A percentile compares a stretch with the other conserved stretches of the same genome.
These are phyloP conservation scores for Anagyrus pseudococci DNA, from an alignment of 2,888 invertebrate species.

Conservation along the genomic window DNA sequence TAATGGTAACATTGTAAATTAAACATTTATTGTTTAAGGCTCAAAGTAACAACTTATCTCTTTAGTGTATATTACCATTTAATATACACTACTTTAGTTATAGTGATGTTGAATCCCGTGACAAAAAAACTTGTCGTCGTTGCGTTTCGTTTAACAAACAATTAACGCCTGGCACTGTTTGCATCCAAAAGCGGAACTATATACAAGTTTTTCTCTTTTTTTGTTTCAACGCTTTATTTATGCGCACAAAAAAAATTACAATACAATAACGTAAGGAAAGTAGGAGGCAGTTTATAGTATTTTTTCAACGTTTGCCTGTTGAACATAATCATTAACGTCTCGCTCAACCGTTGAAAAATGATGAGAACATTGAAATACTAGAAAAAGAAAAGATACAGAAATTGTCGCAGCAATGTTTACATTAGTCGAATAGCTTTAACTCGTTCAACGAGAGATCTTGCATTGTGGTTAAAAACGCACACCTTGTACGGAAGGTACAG, in stretches of 20 bases:
- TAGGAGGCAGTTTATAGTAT: constrained; percentile 15
- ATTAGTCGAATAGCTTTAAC: too few species aligned
- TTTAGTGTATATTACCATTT: neutral
- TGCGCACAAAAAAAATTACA: constrained; percentile 13
- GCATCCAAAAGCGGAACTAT: constrained; percentile 46
- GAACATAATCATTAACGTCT: neutral
- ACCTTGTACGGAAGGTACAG: too few species aligned
- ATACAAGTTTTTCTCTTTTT: constrained; percentile 49
- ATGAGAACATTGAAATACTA: neutral
- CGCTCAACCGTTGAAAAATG: constrained; percentile 24
- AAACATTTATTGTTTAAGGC: too few species aligned
- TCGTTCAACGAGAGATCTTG: neutral
- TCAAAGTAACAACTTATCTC: too few species aligned
- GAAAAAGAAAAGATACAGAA: neutral
- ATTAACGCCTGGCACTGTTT: constrained; percentile 47
- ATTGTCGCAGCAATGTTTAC: neutral
- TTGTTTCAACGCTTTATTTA: constrained; percentile 18
- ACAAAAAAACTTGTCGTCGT: constrained; percentile 27
- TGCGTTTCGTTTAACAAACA: constrained; percentile 37
- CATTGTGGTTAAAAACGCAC: too few species aligned
- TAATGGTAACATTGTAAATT: too few species aligned
- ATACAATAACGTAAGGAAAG: constrained; percentile 22
- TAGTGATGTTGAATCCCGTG: neutral
- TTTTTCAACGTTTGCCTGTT: constrained; percentile 2
- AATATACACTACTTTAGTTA: neutral